Evolutionary conservation across 2,888 invertebrate species (phyloP).

Genomic region (Cephus runcator): DNA sequence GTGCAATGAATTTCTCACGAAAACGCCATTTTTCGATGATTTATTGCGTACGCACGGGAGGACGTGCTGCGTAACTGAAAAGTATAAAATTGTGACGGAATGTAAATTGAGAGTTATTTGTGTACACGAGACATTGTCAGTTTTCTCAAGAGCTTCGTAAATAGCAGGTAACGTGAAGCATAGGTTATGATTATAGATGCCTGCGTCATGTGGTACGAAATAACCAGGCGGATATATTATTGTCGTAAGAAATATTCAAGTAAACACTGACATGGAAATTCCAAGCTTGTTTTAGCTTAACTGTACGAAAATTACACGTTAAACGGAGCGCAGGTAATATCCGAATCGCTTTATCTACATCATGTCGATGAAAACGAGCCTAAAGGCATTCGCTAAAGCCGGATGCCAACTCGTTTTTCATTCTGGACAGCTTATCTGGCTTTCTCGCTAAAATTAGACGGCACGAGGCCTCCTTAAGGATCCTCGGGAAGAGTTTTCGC

Average conservation of each 20-base stretch:
- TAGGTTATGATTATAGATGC: background rate
- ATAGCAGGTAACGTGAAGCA: background rate
- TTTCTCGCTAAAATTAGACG: background rate
- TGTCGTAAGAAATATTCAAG: background rate
- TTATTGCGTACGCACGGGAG: background rate
- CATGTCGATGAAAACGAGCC: background rate
- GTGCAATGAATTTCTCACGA: background rate
- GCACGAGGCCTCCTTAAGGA: background rate
- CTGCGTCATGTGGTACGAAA: background rate
- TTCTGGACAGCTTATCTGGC: background rate
- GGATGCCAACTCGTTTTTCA: slow-evolving; percentile 4
- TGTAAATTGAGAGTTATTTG: background rate
- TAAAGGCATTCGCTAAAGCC: background rate
- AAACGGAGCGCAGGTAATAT: background rate
- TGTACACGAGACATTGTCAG: background rate
- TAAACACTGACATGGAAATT: background rate
- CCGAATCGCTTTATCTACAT: background rate
- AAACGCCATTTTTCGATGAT: background rate
- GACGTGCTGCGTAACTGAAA: background rate
- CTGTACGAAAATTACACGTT: background rate
- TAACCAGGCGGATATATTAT: background rate
- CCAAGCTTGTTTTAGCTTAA: background rate
- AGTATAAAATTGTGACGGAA: background rate
- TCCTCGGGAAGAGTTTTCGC: background rate
- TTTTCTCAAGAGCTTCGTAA: background rate